Percentiles rank a stretch among this genome's conserved stretches.
These are phyloP conservation scores for Halyomorpha halys DNA, from an alignment of 1,140 invertebrate genomes.

Conservation along the genomic window DNA sequence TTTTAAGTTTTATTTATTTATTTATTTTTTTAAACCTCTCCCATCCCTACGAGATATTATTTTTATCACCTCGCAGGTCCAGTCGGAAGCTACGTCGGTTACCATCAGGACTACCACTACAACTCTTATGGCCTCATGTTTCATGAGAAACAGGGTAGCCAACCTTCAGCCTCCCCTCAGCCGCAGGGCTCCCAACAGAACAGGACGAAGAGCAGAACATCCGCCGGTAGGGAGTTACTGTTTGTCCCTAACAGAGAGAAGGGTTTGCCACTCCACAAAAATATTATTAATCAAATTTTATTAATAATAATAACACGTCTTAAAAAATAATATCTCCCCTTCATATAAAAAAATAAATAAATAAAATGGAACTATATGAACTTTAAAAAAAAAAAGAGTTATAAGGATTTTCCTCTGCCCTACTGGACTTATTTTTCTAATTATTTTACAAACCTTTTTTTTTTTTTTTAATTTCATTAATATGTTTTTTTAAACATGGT, in stretches of 20 bases:
- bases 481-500: too few species aligned
- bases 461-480: too few species aligned
- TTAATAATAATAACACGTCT: too few species aligned
- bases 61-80: neutral
- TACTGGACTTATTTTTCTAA: too few species aligned
- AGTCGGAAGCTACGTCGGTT: constrained; percentile 15
- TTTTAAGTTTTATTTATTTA: constrained; percentile 10
- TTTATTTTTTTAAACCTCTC: constrained; percentile 8
- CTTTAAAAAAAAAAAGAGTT: too few species aligned
- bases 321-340: too few species aligned
- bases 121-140: constrained; percentile 25
- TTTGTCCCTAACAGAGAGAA: neutral
- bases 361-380: too few species aligned
- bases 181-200: constrained; percentile 14
- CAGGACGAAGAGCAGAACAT: constrained; percentile 19
- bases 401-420: too few species aligned
- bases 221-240: constrained; percentile 21
- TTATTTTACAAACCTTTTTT: too few species aligned
- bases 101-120: constrained; percentile 26
- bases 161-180: constrained; percentile 3
- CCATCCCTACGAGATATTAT: neutral
- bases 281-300: neutral
- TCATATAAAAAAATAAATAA: too few species aligned
- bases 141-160: constrained; percentile 17
- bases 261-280: neutral